Percentiles rank a stretch among this genome's conserved stretches.
phyloP scores from a whole-genome alignment of 2,888 invertebrate genomes.

The Melinaea menophilus region DNA sequence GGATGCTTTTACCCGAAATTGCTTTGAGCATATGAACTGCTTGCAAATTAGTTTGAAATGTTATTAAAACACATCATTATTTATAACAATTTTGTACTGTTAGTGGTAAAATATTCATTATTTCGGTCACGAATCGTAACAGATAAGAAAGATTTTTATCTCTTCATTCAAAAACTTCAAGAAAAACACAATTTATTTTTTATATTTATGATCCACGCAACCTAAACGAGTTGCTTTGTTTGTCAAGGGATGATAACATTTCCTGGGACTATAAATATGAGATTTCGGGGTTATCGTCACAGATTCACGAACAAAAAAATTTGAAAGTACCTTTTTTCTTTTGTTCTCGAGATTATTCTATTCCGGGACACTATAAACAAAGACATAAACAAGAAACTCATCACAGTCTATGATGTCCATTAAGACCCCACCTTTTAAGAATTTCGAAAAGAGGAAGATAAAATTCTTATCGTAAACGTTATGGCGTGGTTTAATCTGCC shows the following conservation, averaged over 20 bases:
- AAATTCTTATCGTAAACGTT: constrained; percentile 50
- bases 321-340: constrained; percentile 26
- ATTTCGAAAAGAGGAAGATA: constrained; percentile 44
- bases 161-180: neutral
- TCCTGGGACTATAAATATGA: constrained; percentile 19
- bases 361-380: constrained; percentile 37
- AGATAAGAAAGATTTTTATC: no score
- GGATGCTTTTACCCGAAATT: neutral
- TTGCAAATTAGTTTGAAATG: no score
- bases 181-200: constrained; percentile 9
- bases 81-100: no score
- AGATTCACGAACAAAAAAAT: constrained; percentile 23
- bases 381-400: constrained; percentile 47
- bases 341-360: constrained; percentile 50
- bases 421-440: constrained; percentile 45
- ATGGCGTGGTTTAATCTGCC: constrained; percentile 17
- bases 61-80: no score
- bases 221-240: constrained; percentile 20
- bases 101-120: no score
- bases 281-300: constrained; percentile 24
- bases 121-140: no score
- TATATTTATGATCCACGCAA: constrained; percentile 11
- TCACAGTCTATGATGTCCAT: constrained; percentile 48
- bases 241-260: constrained; percentile 24
- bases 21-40: no score